Base-by-base conservation (phyloP, 1,140 invertebrate genomes). In the Drosophila novamexicana region DNA sequence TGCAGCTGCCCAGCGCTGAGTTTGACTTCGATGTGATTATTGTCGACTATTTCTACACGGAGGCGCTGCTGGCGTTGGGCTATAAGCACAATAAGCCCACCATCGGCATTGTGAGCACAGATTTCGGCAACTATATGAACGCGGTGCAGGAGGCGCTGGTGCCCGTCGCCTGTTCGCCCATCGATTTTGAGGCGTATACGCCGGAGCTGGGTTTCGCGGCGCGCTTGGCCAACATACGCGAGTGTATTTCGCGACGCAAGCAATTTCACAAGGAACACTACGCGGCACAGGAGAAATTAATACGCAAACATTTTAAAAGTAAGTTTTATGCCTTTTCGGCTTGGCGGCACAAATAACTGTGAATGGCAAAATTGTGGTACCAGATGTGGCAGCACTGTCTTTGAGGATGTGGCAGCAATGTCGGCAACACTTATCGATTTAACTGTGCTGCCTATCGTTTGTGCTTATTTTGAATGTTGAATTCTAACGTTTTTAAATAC, bases 11-110 rank as follows among this genome's bases (percentile, higher is more conserved):
- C 2, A 53, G 56, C 6, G 63, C 69, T 6, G 74, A 91, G 6
- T 91, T 93, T 63, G 91, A 92, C 29, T 94, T 91, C 62, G 93
- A 94, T 79, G 58, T 93, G 1, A 91, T 94, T 1, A 83, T 94
- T 22, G 58, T 93, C 5, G 93, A 93, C 45, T 76, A 91, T 29
- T 93, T 94, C 42, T 85, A 92, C 42, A 93, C 93, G 18, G 93
- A 94, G 42, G 92, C 92, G 5, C 54, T 93, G n/a, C 58, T 91
- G 12, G 91, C 91, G 8, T 57, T 94, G 34, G 90, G 91, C 4
- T 64, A 93, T 29, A 72, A 90, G 37, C 93, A 92, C 47, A 83
- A 93, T 16, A 92, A 83, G 16, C 93, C 93, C 9, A 76, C 92
- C 2, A 82, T 94, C 14, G 74, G 91, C 4, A 80, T 94, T 8